Evolutionary conservation across 1,140 invertebrate genomes (phyloP), one percentile per base, ranked within the genome.

Genomic region (Vanessa tameamea): DNA sequence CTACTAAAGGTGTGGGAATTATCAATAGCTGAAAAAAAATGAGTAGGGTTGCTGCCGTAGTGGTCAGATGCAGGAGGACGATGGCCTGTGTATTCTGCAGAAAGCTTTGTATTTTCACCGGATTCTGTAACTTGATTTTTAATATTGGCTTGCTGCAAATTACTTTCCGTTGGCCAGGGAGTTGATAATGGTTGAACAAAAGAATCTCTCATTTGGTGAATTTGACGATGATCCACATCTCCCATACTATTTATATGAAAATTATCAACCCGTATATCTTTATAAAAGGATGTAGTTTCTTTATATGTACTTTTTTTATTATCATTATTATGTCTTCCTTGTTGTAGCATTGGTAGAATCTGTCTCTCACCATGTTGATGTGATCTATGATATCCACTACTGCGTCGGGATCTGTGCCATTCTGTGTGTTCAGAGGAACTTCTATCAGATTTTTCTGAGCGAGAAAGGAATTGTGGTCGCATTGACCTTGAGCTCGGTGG

Each of bases 61-160:
- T 92, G 87, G 69, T 92, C 91, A 63, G 88, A 90, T n/a, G 90
- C 72, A 14, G 89, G 91, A 43, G 91, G 90, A 61, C 91, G 85
- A 65, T 91, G 91, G 14, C 89, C 88, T 63, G 83, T 76, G 71
- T 87, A 87, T 14, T 87, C 83, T 64, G 69, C 26, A 59, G 82
- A 80, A 47, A 77, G 50, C 76, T 83, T 87, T 64, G 78, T 78
- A 37, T 59, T 47, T 43, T 87, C 81, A 14, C 37, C 47, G 47
- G 11, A 59, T 72, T 80, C 37, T 70, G 61, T 57, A 50, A 73
- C 73, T 69, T 83, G 61, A 72, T 61, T 51, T 77, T 80, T 65
- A 55, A 61, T 77, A 47, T 76, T 47, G 67, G 65, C 31, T 13
- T 65, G 64, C 14, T 74, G 72, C 26, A 69, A 48, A 16, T 65